A percentile compares a stretch with the other conserved stretches of the same genome.
Conservation (phyloP, 2,888 invertebrate species). For the Leucoma salicis region DNA sequence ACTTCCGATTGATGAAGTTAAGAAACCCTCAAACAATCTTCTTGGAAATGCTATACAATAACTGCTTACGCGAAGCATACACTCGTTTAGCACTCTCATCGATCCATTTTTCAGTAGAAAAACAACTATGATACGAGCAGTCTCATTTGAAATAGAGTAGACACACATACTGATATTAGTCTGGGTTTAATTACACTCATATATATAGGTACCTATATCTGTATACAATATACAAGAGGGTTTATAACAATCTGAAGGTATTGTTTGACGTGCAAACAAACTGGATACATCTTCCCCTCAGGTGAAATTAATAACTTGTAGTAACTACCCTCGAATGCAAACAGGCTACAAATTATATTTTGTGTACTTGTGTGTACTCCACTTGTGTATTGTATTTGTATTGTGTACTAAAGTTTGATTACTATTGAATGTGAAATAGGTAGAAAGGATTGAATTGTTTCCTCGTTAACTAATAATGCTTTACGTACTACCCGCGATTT, state of each 20-base stretch:
- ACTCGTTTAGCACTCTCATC: too few species aligned
- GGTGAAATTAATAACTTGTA: conserved; percentile 69
- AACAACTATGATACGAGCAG: too few species aligned
- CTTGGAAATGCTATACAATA: too few species aligned
- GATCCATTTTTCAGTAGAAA: too few species aligned
- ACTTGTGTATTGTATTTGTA: not conserved
- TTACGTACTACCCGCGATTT: too few species aligned
- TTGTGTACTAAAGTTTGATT: not conserved
- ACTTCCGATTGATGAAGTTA: too few species aligned
- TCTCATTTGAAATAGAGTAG: too few species aligned
- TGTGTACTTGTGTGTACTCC: conserved; percentile 2
- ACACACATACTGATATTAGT: too few species aligned
- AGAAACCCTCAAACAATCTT: too few species aligned
- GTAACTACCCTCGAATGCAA: conserved; percentile 23
- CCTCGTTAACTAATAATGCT: too few species aligned
- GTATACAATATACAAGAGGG: conserved; percentile 24
- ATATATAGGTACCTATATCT: conserved; percentile 12
- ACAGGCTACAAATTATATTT: conserved; percentile 11
- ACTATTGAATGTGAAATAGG: not conserved
- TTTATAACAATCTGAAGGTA: conserved; percentile 58
- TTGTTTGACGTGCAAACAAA: conserved; percentile 67
- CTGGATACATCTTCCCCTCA: conserved; percentile 52
- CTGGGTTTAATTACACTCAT: conserved; percentile 26
- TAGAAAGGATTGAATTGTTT: too few species aligned
- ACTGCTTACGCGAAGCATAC: too few species aligned